phyloP scores from a whole-genome alignment of 1,140 invertebrate genomes.

The Helicoverpa armigera region DNA sequence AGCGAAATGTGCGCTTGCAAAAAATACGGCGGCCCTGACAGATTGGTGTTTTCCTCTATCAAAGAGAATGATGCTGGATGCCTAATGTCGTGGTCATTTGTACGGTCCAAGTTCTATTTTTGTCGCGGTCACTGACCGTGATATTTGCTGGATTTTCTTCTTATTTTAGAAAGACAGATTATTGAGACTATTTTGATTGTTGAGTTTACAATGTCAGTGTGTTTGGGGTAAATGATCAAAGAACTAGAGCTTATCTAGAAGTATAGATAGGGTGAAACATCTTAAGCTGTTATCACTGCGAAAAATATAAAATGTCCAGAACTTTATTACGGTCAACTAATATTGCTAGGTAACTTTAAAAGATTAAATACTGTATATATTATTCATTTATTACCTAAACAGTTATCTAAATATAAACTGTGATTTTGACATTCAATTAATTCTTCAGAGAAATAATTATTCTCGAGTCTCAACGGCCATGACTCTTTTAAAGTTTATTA shows the following conservation, averaged over 20 bases:
- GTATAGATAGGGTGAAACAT: too few relatives aligned
- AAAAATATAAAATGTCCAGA: too few relatives aligned
- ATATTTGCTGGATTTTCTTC: not conserved
- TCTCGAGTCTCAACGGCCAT: not conserved
- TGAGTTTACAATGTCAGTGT: too few relatives aligned
- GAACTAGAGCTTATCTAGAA: too few relatives aligned
- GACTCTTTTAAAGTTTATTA: not conserved
- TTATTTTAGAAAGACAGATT: constrained; percentile 3
- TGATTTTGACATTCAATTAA: not conserved
- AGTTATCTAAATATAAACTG: too few relatives aligned
- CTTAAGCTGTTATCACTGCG: too few relatives aligned
- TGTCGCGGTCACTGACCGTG: not conserved
- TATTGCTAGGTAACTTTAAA: too few relatives aligned
- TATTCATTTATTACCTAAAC: too few relatives aligned
- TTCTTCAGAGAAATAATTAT: not conserved
- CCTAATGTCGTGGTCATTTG: constrained; percentile 40
- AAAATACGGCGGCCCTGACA: constrained; percentile 34
- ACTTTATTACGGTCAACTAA: too few relatives aligned
- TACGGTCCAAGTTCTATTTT: constrained; percentile 30
- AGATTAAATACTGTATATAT: too few relatives aligned
- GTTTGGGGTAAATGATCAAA: too few relatives aligned
- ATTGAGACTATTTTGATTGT: not conserved
- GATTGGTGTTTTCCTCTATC: constrained; percentile 34
- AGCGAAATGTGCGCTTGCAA: not conserved
- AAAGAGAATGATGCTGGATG: constrained; percentile 14